Conservation (phyloP, 37 sponge, comb jelly and placozoan species). For the Cliona cf. orientalis region DNA sequence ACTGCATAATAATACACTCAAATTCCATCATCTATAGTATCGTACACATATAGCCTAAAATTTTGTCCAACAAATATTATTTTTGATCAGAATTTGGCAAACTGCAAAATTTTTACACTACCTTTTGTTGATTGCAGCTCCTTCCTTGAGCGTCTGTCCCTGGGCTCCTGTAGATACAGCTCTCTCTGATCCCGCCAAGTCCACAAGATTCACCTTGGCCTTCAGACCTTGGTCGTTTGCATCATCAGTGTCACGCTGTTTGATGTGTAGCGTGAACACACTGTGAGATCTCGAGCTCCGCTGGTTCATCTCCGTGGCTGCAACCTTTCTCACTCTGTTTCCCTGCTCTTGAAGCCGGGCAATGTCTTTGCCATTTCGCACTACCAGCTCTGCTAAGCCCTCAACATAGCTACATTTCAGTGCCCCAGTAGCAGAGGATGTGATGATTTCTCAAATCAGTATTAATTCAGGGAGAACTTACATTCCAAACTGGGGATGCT, state of each 20-base stretch:
- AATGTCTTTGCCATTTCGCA: neutral
- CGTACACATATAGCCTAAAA: too few species aligned
- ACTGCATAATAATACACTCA: neutral
- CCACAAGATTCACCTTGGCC: slow-evolving; percentile 13
- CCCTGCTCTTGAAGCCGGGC: slow-evolving; percentile 12
- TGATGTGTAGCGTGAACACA: slow-evolving; percentile 11
- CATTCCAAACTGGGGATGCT: slow-evolving; percentile 16
- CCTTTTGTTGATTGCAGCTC: slow-evolving; percentile 24
- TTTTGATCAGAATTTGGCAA: neutral
- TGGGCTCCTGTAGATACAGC: slow-evolving; percentile 13
- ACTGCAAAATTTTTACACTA: too few species aligned
- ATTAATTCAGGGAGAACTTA: too few species aligned
- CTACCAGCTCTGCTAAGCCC: slow-evolving; percentile 14
- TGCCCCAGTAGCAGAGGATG: neutral
- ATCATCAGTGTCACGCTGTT: slow-evolving; percentile 1
- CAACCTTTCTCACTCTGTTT: slow-evolving; percentile 28
- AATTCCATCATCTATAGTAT: too few species aligned
- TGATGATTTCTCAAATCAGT: neutral
- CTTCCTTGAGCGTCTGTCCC: slow-evolving; percentile 20
- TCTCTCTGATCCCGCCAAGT: slow-evolving; percentile 16
- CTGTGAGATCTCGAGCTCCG: slow-evolving; percentile 27
- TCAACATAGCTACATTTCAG: neutral
- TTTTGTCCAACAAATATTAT: neutral
- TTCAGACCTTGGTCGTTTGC: slow-evolving; percentile 1
- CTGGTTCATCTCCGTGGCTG: slow-evolving; percentile 29